Percentiles rank a stretch among this genome's conserved stretches.
Evolutionary conservation across 2,888 invertebrate genomes (phyloP).

Genomic region (Drosophila mayaguana): DNA sequence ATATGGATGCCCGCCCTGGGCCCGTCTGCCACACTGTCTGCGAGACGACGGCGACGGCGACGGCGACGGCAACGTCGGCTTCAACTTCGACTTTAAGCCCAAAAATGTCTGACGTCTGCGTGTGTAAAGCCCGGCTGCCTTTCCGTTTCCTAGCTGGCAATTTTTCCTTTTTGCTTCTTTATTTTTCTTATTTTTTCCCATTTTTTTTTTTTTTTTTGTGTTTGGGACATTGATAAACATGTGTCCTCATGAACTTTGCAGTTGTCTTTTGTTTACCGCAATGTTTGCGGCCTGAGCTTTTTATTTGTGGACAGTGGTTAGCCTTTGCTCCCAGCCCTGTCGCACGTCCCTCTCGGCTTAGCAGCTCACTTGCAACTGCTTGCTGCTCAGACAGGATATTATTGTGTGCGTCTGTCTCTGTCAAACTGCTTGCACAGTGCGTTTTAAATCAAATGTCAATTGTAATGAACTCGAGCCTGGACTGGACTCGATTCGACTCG

Average conservation of each 20-base stretch:
- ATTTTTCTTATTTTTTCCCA: not conserved
- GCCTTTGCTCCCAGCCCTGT: conserved; percentile 15
- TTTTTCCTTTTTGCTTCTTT: conserved; percentile 15
- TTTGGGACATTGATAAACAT: conserved; percentile 64
- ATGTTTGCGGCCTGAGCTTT: conserved; percentile 55
- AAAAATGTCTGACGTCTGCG: conserved; percentile 59
- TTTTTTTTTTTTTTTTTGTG: conserved; percentile 21
- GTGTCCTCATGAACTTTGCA: conserved; percentile 62
- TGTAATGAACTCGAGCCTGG: conserved; percentile 49
- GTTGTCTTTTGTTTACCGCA: conserved; percentile 65
- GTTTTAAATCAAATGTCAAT: conserved; percentile 60
- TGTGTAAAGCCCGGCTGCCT: conserved; percentile 41
- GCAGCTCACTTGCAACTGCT: conserved; percentile 48
- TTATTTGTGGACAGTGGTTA: conserved; percentile 53
- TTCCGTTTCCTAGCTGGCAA: conserved; percentile 45
- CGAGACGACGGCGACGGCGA: conserved; percentile 19
- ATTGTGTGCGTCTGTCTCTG: conserved; percentile 34
- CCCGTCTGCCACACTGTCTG: conserved; percentile 43
- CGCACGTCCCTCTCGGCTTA: conserved; percentile 24
- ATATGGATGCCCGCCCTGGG: conserved; percentile 29
- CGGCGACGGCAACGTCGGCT: conserved; percentile 17
- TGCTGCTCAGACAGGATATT: conserved; percentile 61
- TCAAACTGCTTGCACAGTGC: conserved; percentile 32
- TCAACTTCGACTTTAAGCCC: conserved; percentile 38
- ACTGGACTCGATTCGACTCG: conserved; percentile 3